A percentile compares a stretch with the other conserved stretches of the same genome.
These are phyloP conservation scores for Scelioninae gen. 1 DNA, from an alignment of 2,888 invertebrate species.

Conservation along the genomic window DNA sequence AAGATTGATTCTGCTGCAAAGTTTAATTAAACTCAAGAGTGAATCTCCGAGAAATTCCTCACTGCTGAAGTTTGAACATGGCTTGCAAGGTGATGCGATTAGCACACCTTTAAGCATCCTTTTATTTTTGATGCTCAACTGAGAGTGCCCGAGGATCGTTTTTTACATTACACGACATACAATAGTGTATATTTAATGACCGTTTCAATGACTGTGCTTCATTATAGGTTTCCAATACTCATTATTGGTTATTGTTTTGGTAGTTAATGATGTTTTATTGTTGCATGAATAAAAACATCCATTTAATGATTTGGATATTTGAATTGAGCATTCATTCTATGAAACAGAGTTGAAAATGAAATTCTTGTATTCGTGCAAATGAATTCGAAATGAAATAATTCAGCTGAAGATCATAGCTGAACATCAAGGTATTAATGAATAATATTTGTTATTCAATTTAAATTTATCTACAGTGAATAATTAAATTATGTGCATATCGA, in stretches of 20 bases:
- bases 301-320: background rate
- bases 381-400: too few species aligned
- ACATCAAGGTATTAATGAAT: too few species aligned
- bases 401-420: too few species aligned
- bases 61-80: constrained; percentile 32
- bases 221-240: constrained; percentile 30
- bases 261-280: background rate
- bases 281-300: background rate
- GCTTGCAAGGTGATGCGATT: constrained; percentile 49
- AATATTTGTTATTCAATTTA: too few species aligned
- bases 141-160: background rate
- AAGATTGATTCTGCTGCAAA: constrained; percentile 66
- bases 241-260: background rate
- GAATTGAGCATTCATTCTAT: background rate
- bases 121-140: background rate
- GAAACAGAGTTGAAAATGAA: background rate
- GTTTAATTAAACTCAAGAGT: constrained; percentile 66
- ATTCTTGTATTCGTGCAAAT: too few species aligned
- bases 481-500: too few species aligned
- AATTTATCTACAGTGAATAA: too few species aligned
- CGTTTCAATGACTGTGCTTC: background rate
- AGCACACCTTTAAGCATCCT: constrained; percentile 31
- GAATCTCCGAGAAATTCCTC: constrained; percentile 54
- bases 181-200: constrained; percentile 10
- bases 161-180: background rate